phyloP scores from a whole-genome alignment of 1,140 invertebrate species.

The Aleiodes sp. region DNA sequence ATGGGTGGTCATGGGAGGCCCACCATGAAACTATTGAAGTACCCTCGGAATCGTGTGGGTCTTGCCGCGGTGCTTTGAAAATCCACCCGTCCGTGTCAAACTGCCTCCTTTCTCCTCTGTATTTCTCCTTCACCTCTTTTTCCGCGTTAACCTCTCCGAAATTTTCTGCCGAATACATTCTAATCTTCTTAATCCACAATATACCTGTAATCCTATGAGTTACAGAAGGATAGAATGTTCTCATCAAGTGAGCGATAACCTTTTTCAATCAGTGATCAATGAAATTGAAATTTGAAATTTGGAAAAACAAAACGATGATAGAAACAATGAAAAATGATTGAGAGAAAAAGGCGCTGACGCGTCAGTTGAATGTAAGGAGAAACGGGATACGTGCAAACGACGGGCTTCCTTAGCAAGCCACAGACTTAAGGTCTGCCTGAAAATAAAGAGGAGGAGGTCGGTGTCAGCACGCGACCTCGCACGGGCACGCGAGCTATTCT shows the following conservation, averaged over 20 bases:
- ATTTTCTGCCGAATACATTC: neutral
- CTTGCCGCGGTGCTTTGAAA: neutral
- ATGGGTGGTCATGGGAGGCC: constrained; percentile 14
- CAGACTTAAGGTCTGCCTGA: constrained; percentile 54
- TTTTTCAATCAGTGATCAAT: neutral
- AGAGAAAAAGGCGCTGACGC: constrained; percentile 8
- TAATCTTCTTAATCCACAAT: no score
- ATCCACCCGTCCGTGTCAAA: neutral
- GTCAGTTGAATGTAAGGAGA: constrained; percentile 40
- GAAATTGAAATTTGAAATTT: neutral
- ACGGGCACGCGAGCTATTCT: constrained; percentile 25
- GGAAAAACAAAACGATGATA: neutral
- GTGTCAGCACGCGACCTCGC: constrained; percentile 47
- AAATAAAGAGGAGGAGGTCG: constrained; percentile 40
- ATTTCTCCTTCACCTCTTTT: neutral
- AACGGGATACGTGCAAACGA: constrained; percentile 56
- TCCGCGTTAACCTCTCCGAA: neutral
- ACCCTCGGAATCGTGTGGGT: neutral
- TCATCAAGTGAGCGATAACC: neutral
- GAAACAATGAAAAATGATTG: neutral
- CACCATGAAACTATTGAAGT: neutral
- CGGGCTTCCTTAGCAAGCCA: constrained; percentile 54
- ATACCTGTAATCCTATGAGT: no score
- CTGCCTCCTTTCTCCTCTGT: neutral
- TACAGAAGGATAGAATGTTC: neutral